These are phyloP conservation scores for Corythaeola cristata DNA, from an alignment of 2,113 vertebrate genomes.

Conservation along the genomic window DNA sequence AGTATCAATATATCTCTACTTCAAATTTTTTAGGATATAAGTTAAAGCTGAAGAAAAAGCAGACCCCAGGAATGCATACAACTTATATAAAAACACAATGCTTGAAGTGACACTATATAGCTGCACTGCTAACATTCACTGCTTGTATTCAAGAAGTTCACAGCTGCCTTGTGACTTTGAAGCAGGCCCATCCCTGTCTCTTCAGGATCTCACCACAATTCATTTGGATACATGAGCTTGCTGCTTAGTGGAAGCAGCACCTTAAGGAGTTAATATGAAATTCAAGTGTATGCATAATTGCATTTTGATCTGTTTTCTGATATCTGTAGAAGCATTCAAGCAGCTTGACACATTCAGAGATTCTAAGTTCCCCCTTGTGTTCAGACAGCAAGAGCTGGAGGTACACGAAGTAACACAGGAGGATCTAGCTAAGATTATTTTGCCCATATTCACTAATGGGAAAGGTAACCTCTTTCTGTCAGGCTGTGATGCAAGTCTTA, in stretches of 20 bases:
- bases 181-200: not conserved
- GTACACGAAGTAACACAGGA: not conserved
- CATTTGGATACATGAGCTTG: not conserved
- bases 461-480: not conserved
- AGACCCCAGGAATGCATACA: not conserved
- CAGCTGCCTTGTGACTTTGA: not conserved
- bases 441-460: not conserved
- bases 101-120: not conserved
- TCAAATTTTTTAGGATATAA: not conserved
- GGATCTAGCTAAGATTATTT: not conserved
- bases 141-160: not conserved
- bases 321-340: not conserved
- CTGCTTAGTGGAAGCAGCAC: slow-evolving; percentile 18
- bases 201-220: not conserved
- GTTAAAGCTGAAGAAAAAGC: not conserved
- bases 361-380: not conserved
- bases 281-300: slow-evolving; percentile 28
- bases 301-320: slow-evolving; percentile 53
- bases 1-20: not conserved
- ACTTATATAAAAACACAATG: not conserved
- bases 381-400: not conserved
- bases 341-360: not conserved
- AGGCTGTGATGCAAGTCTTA: not conserved
- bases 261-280: slow-evolving; percentile 25
- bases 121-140: not conserved